Evolutionary conservation across 2,888 invertebrate genomes (phyloP).

Genomic region (Plagodis dolabraria): DNA sequence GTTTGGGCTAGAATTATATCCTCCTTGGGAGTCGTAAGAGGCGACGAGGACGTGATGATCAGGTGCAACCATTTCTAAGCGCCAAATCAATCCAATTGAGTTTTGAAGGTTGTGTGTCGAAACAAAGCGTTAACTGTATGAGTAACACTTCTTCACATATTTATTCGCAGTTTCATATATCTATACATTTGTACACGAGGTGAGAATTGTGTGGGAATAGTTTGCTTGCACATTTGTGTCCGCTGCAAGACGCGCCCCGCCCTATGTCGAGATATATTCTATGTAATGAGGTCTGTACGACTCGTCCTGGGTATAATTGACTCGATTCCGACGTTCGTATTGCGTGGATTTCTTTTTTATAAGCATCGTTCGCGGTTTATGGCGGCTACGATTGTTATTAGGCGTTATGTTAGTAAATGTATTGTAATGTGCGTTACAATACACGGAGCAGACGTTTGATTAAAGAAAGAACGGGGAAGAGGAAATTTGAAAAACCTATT

Average conservation of each 20-base stretch:
- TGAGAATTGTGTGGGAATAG: background rate
- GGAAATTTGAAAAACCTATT: no score
- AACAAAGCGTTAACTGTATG: no score
- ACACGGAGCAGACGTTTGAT: background rate
- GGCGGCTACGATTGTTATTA: conserved; percentile 31
- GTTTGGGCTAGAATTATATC: no score
- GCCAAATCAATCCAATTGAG: no score
- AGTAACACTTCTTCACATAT: no score
- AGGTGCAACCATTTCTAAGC: no score
- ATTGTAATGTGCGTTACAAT: background rate
- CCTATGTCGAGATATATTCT: conserved; percentile 51
- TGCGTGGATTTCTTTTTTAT: conserved; percentile 45
- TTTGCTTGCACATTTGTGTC: background rate
- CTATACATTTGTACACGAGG: no score
- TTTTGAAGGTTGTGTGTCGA: no score
- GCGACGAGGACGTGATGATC: no score
- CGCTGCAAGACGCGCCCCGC: conserved; percentile 32
- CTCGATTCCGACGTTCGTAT: conserved; percentile 51
- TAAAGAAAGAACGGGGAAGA: no score
- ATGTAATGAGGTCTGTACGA: conserved; percentile 64
- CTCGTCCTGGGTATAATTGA: conserved; percentile 59
- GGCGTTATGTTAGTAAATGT: conserved; percentile 15
- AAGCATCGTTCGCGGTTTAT: conserved; percentile 36
- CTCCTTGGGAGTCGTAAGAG: no score
- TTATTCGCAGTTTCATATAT: no score